phyloP scores from a whole-genome alignment of 2,113 vertebrate genomes.

The Hyperopisus bebe region DNA sequence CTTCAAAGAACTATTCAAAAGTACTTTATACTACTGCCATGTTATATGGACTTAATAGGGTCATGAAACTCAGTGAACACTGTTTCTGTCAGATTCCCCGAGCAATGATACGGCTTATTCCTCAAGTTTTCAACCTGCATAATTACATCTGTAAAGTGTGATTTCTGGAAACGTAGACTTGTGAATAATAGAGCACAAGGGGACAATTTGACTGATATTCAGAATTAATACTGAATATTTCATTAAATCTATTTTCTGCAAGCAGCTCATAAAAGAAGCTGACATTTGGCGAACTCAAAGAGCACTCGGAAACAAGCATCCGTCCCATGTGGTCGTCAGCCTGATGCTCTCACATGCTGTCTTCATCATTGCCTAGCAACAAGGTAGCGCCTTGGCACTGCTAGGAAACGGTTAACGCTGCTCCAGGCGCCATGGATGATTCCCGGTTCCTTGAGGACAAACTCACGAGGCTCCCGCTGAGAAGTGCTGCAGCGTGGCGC shows the following conservation, averaged over 20 bases:
- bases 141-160: neutral
- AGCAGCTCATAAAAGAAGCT: neutral
- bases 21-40: neutral
- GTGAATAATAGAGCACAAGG: neutral
- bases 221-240: neutral
- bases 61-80: neutral
- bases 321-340: neutral
- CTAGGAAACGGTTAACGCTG: neutral
- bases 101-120: neutral
- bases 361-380: slow-evolving; percentile 5
- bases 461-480: neutral
- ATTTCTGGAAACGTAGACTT: neutral
- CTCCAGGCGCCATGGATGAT: neutral
- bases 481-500: neutral
- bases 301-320: slow-evolving; percentile 1
- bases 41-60: neutral
- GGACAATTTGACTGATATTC: neutral
- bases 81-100: neutral
- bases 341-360: slow-evolving; percentile 5
- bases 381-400: neutral
- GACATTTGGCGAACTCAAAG: slow-evolving; percentile 1
- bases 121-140: neutral
- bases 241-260: neutral
- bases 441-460: slow-evolving; percentile 4
- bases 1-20: neutral